Evolutionary conservation across 2,113 vertebrate species (phyloP).

Genomic region (Connochaetes taurinus): DNA sequence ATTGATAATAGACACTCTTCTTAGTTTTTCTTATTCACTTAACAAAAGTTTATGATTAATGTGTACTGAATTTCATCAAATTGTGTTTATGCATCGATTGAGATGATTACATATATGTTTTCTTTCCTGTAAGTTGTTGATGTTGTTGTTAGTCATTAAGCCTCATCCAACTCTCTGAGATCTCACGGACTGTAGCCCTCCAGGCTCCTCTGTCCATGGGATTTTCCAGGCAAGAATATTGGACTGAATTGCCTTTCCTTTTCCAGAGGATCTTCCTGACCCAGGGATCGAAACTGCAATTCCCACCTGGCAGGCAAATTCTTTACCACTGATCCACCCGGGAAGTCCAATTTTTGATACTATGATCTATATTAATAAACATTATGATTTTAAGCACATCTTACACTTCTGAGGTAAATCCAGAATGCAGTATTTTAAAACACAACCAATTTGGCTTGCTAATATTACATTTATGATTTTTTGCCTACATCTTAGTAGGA

Average conservation of each 20-base stretch:
- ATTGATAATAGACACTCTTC: background rate
- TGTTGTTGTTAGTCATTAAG: background rate
- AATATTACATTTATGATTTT: background rate
- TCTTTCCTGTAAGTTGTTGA: background rate
- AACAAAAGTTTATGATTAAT: background rate
- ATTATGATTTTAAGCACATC: background rate
- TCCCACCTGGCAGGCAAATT: background rate
- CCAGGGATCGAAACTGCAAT: background rate
- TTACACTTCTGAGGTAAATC: background rate
- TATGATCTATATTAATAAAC: background rate
- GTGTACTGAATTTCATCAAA: background rate
- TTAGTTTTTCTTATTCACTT: background rate
- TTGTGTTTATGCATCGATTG: background rate
- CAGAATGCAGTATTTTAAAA: background rate
- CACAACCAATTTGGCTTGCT: background rate
- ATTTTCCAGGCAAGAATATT: background rate
- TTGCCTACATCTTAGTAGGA: background rate
- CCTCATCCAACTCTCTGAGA: background rate
- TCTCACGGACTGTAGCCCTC: background rate
- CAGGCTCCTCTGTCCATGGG: background rate
- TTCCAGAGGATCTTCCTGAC: background rate
- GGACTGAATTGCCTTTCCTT: background rate
- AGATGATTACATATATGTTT: background rate
- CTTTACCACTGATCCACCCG: background rate
- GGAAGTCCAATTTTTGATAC: background rate